phyloP scores from a whole-genome alignment of 2,888 invertebrate species.

The Machimus rusticus region DNA sequence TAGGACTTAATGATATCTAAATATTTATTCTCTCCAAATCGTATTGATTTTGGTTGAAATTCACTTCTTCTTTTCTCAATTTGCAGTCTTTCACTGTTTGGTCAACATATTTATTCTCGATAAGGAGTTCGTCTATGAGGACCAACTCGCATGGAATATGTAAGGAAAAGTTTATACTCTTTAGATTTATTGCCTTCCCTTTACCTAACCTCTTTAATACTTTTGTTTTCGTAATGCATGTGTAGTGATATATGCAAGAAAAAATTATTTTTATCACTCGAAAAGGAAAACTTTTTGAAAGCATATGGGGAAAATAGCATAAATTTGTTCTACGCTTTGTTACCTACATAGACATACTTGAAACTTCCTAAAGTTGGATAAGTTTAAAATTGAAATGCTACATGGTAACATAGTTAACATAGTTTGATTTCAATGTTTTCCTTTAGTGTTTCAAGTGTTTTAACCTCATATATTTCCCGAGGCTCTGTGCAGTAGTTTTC shows the following conservation, averaged over 20 bases:
- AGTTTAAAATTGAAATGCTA: neutral
- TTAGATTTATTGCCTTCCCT: neutral
- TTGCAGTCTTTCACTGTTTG: slow-evolving; percentile 66
- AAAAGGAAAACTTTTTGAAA: neutral
- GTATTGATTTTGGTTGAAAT: neutral
- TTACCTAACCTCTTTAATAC: neutral
- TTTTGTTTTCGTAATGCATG: neutral
- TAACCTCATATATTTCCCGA: neutral
- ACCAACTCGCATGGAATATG: slow-evolving; percentile 59
- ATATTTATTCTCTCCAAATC: neutral
- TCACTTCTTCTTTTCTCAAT: neutral
- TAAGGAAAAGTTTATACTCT: slow-evolving; percentile 51
- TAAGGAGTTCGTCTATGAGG: slow-evolving; percentile 68
- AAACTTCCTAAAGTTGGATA: neutral
- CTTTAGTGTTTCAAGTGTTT: neutral
- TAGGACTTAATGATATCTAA: neutral
- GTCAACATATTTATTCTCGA: slow-evolving; percentile 68
- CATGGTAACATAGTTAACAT: neutral
- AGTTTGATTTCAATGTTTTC: neutral
- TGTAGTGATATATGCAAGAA: neutral
- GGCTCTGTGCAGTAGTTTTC: neutral
- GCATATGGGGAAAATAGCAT: neutral
- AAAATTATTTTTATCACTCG: neutral
- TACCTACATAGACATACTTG: neutral
- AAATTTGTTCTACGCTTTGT: neutral